Evolutionary conservation across 2,888 invertebrate genomes (phyloP).

Genomic region (Cybosia mesomella): DNA sequence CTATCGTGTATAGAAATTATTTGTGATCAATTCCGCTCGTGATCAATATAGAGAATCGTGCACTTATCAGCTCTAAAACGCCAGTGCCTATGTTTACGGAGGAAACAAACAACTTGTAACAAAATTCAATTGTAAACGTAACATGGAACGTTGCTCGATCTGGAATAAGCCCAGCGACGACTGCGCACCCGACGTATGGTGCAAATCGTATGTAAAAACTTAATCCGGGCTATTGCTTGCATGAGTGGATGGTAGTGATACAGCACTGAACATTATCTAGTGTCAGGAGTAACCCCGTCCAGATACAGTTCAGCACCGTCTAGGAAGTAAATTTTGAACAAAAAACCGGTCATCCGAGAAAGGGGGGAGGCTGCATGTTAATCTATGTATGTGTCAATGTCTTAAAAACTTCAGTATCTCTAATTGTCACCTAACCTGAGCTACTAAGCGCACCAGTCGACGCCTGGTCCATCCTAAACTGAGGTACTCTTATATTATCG

Average conservation of each 20-base stretch:
- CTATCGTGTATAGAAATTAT: constrained; percentile 42
- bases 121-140: constrained; percentile 80
- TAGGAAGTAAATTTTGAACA: constrained; percentile 68
- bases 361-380: constrained; percentile 77
- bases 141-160: constrained; percentile 81
- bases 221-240: constrained; percentile 81
- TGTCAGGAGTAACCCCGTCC: neutral
- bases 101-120: constrained; percentile 83
- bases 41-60: constrained; percentile 62
- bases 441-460: constrained; percentile 84
- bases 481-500: constrained; percentile 84
- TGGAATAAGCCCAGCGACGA: constrained; percentile 85
- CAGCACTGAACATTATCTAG: constrained; percentile 32
- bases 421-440: constrained; percentile 78
- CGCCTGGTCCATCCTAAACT: constrained; percentile 87
- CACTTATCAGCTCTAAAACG: constrained; percentile 72
- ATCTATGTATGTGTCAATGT: constrained; percentile 82
- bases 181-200: constrained; percentile 74
- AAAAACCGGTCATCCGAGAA: constrained; percentile 67
- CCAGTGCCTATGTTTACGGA: constrained; percentile 67
- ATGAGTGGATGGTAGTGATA: constrained; percentile 64
- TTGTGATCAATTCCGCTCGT: constrained; percentile 70
- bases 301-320: constrained; percentile 40
- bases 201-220: constrained; percentile 72
- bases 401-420: constrained; percentile 75